Evolutionary conservation across 2,888 invertebrate genomes (phyloP), one percentile per base, ranked within the genome.

Genomic region (Dryadula phaetusa): DNA sequence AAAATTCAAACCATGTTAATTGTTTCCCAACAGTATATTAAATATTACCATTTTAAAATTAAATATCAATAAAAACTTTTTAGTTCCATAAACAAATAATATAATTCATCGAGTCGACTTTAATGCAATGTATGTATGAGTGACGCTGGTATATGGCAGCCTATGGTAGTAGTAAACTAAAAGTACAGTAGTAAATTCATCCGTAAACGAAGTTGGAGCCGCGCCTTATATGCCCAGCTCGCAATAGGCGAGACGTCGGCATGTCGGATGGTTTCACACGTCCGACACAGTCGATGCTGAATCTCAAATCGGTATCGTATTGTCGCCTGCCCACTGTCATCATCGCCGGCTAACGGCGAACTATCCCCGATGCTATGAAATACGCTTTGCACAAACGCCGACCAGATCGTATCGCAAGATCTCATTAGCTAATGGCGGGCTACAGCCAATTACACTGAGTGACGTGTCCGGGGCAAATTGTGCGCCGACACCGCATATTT

Each of bases 381-480:
- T 67, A 63, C 66, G 66, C 77, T 75, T 75, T 76, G 75, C 75
- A 69, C 70, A 64, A 68, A 64, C 73, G 75, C 76, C 78, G 76
- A 72, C 74, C 65, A 72, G 78, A 78, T 77, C 66, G 71, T 75
- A 78, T 78, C 77, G 67, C 70, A 42, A 70, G 63, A 75, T 80
- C 82, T 81, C 82, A 81, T 82, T 86, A 86, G 86, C 80, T 87
- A 87, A 87, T 87, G 80, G 81, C 79, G 79, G 76, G 75, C 78
- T 79, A 77, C 80, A 77, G 87, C 87, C 88, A 90, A 90, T 92
- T 92, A 90, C 86, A 75, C 76, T 84, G 90, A 91, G 81, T 82
- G 92, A 91, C 90, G 85, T 83, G 88, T 90, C 89, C 90, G 88
- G 88, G 85, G 85, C 88, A 86, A 85, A 86, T 86, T 82, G 74